Evolutionary conservation across 1,140 invertebrate species (phyloP).

Genomic region (Drosophila quadrilineata): DNA sequence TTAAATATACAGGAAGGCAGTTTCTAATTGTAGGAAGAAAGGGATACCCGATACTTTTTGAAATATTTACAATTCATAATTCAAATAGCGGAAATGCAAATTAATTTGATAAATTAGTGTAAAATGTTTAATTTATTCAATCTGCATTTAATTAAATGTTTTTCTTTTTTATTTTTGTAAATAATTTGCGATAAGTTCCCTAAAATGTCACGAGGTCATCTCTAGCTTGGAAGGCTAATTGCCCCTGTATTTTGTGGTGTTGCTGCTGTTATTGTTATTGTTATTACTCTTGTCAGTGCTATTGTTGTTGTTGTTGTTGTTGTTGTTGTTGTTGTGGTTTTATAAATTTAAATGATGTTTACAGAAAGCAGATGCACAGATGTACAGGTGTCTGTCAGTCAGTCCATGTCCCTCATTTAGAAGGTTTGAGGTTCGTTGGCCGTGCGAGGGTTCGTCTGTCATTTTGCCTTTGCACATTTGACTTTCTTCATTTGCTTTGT

Average conservation of each 20-base stretch:
- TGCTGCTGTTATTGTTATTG: constrained; percentile 19
- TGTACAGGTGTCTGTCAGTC: constrained; percentile 53
- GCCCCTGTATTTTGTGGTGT: constrained; percentile 15
- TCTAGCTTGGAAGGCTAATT: constrained; percentile 17
- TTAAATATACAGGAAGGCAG: too few species aligned
- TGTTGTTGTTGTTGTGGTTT: constrained; percentile 38
- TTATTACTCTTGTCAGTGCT: constrained; percentile 6
- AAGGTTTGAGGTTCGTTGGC: constrained; percentile 19
- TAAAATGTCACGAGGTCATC: constrained; percentile 10
- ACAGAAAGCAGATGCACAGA: constrained; percentile 25
- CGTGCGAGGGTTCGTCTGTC: constrained; percentile 19
- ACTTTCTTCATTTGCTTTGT: constrained; percentile 71
- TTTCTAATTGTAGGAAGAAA: too few species aligned
- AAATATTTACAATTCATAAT: too few species aligned
- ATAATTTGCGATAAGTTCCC: neutral
- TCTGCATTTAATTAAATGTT: too few species aligned
- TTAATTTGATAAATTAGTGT: too few species aligned
- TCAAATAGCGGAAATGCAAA: too few species aligned
- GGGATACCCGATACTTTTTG: too few species aligned
- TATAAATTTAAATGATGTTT: constrained; percentile 66
- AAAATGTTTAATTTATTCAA: neutral
- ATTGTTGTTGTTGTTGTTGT: constrained; percentile 17
- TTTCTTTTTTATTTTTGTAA: neutral
- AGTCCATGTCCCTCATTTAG: too few species aligned
- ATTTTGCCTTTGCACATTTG: constrained; percentile 55